A percentile compares a stretch with the other conserved stretches of the same genome.
Evolutionary conservation across 1,140 invertebrate genomes (phyloP).

Genomic region (Neodiprion lecontei): DNA sequence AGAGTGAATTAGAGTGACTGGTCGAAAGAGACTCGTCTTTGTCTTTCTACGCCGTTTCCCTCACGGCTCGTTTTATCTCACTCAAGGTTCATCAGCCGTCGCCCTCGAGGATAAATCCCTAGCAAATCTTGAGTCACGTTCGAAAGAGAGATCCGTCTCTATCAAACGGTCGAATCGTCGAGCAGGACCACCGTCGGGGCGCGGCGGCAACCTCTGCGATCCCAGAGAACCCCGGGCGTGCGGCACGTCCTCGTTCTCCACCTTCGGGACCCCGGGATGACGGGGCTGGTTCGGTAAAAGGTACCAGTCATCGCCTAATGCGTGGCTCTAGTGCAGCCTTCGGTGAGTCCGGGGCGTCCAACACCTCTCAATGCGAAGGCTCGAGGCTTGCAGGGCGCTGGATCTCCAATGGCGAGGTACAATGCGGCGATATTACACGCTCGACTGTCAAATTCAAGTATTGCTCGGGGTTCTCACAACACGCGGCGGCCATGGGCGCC

Average conservation of each 20-base stretch:
- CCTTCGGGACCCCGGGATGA: constrained; percentile 3
- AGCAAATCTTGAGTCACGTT: constrained; percentile 5
- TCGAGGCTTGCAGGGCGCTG: background rate
- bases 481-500: background rate
- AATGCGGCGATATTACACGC: background rate
- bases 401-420: background rate
- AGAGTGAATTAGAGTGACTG: too few relatives aligned
- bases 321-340: background rate
- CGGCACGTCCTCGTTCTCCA: background rate
- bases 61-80: background rate
- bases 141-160: constrained; percentile 1
- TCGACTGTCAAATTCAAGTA: constrained; percentile 7
- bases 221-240: background rate
- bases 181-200: background rate
- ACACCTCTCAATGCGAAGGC: constrained; percentile 6
- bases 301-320: background rate
- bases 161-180: background rate
- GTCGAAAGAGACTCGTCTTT: background rate
- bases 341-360: background rate
- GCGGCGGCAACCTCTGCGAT: background rate
- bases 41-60: background rate
- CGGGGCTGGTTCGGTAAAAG: background rate
- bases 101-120: background rate
- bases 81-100: background rate
- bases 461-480: background rate